Base-by-base conservation (phyloP, 2,888 invertebrate genomes). In the Thysanoteuthis rhombus region DNA sequence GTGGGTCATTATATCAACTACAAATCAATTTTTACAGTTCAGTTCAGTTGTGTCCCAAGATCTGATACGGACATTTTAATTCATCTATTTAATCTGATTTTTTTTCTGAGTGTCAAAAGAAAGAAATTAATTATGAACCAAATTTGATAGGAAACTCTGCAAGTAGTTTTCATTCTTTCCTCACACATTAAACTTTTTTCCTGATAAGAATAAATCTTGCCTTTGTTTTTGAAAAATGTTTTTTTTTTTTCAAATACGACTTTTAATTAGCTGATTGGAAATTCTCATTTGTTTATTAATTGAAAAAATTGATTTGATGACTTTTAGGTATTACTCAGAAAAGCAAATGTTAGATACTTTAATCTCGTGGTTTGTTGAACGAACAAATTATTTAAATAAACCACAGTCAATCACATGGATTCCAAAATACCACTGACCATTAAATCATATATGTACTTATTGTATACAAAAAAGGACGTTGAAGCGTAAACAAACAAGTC, bases 81-180 rank as follows among this genome's bases (percentile, higher is more conserved):
- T 75, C 10, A n/a, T 75, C 12, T 75, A n/a, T 4, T 75, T 75
- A n/a, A 75, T 36, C n/a, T 12, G 12, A 36, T 75, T 75, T 75
- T 75, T 75, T n/a, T n/a, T 75, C n/a, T n/a, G 75, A n/a, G 52
- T 75, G 75, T 75, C 75, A 75, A 75, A 75, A 75, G 75, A 75
- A 75, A 75, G 75, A 75, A 75, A 75, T 75, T 75, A 75, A 75
- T 75, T 75, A 75, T 16, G 32, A n/a, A 10, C n/a, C n/a, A n/a
- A n/a, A 75, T n/a, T 75, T 75, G 75, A 75, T 75, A 75, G 16
- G 8, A n/a, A 75, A 75, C n/a, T 36, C n/a, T 16, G 75, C 75
- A 12, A 75, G 36, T 36, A n/a, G 16, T 16, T 75, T 75, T 75
- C 16, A n/a, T 75, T 75, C 12, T 36, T 75, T n/a, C 75, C 75